Conservation (phyloP, 2,888 invertebrate genomes). For the Epirrita christyi region DNA sequence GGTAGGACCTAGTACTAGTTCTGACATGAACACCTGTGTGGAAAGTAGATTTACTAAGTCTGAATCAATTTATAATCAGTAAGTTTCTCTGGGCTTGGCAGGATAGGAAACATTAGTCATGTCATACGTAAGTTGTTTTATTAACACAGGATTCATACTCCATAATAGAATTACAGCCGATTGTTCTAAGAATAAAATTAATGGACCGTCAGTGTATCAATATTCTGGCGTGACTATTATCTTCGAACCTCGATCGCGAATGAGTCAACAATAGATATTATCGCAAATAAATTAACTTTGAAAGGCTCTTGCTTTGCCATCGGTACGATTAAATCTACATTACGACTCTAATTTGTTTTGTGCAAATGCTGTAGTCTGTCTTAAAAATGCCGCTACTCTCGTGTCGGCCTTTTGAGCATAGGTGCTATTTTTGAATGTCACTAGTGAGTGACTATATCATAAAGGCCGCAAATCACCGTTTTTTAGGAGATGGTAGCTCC, state of each 20-base stretch:
- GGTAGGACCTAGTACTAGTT: not conserved
- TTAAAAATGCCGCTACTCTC: constrained; percentile 48
- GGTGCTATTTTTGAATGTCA: too few relatives aligned
- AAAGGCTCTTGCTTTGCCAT: too few relatives aligned
- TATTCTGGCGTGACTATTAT: constrained; percentile 40
- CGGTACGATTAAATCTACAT: constrained; percentile 47
- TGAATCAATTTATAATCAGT: not conserved
- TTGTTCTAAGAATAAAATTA: constrained; percentile 35
- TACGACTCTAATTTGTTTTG: constrained; percentile 44
- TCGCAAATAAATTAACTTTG: constrained; percentile 40
- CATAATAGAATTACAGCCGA: constrained; percentile 29
- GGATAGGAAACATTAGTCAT: constrained; percentile 9
- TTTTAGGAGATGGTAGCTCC: too few relatives aligned
- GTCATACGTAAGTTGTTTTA: constrained; percentile 2
- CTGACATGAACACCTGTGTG: constrained; percentile 3
- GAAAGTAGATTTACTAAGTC: not conserved
- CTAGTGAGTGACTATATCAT: too few relatives aligned
- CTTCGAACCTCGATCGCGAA: constrained; percentile 33
- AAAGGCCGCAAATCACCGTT: too few relatives aligned
- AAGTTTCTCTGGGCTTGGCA: constrained; percentile 1
- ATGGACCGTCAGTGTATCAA: constrained; percentile 18
- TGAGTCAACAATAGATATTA: constrained; percentile 47
- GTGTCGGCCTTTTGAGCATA: constrained; percentile 39
- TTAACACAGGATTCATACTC: constrained; percentile 10
- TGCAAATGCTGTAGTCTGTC: constrained; percentile 48